These are phyloP conservation scores for Sinocyclocheilus grahami DNA, from an alignment of 2,113 vertebrate species.

Conservation along the genomic window DNA sequence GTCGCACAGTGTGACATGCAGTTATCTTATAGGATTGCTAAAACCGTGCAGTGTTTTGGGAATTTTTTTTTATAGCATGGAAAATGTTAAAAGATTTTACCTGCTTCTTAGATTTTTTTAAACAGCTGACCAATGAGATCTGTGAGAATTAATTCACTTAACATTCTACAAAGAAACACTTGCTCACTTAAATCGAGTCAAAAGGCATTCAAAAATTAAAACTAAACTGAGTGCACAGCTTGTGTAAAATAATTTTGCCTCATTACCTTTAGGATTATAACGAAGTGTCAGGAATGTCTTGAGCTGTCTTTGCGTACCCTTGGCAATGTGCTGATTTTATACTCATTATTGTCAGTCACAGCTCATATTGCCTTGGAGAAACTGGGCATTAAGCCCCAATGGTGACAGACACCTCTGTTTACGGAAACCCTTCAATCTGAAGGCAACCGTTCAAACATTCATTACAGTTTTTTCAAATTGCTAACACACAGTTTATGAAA, in stretches of 20 bases:
- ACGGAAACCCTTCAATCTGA: neutral
- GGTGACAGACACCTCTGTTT: neutral
- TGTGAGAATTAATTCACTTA: neutral
- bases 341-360: slow-evolving; percentile 7
- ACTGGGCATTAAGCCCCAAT: neutral
- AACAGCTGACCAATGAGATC: neutral
- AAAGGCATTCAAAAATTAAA: neutral
- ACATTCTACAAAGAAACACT: neutral
- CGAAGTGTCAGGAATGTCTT: neutral
- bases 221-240: neutral
- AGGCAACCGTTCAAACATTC: neutral
- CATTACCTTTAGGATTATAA: neutral
- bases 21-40: no score
- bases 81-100: no score
- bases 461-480: neutral
- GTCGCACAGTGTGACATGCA: no score
- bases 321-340: neutral
- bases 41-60: no score
- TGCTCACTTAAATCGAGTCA: neutral
- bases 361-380: neutral
- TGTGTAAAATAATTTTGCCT: slow-evolving; percentile 10
- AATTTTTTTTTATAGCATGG: no score
- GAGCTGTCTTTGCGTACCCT: slow-evolving; percentile 7
- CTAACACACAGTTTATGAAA: no score
- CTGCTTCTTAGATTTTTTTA: no score